Conservation (phyloP, 2,888 invertebrate species). For the Stenurella melanura region DNA sequence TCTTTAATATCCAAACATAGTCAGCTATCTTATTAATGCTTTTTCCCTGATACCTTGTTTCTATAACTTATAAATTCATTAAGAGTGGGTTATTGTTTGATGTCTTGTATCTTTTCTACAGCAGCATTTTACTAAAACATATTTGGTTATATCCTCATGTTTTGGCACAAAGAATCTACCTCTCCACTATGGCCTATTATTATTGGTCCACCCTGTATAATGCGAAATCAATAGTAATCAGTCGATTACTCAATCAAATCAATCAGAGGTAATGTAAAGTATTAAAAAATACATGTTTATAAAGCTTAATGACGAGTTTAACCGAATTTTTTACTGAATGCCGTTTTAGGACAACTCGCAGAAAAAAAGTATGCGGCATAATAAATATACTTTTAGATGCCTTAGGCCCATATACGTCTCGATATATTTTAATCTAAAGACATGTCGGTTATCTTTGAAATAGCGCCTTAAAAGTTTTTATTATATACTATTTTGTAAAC, state of each 20-base stretch:
- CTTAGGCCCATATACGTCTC: conserved; percentile 12
- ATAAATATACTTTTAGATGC: not conserved
- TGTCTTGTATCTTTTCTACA: too few relatives aligned
- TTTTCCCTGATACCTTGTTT: too few relatives aligned
- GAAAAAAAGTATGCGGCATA: not conserved
- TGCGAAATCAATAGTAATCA: not conserved
- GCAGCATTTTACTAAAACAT: too few relatives aligned
- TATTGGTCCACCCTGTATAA: too few relatives aligned
- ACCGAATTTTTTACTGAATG: too few relatives aligned
- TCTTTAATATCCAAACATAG: too few relatives aligned
- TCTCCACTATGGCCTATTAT: too few relatives aligned
- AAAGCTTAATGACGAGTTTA: not conserved
- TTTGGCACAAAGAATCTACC: too few relatives aligned
- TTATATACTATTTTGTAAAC: conserved; percentile 43
- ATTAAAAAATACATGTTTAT: not conserved
- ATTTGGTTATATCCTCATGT: too few relatives aligned
- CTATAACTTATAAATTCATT: too few relatives aligned
- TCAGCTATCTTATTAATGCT: too few relatives aligned
- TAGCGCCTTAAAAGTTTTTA: conserved; percentile 40
- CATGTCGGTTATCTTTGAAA: conserved; percentile 37
- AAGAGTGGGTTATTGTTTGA: too few relatives aligned
- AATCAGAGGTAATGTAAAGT: not conserved
- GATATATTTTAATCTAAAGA: conserved; percentile 21
- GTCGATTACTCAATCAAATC: not conserved
- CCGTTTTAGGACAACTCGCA: not conserved